Evolutionary conservation across 2,888 invertebrate genomes (phyloP), one percentile per base, ranked within the genome.

Genomic region (Mythimna lalbum): DNA sequence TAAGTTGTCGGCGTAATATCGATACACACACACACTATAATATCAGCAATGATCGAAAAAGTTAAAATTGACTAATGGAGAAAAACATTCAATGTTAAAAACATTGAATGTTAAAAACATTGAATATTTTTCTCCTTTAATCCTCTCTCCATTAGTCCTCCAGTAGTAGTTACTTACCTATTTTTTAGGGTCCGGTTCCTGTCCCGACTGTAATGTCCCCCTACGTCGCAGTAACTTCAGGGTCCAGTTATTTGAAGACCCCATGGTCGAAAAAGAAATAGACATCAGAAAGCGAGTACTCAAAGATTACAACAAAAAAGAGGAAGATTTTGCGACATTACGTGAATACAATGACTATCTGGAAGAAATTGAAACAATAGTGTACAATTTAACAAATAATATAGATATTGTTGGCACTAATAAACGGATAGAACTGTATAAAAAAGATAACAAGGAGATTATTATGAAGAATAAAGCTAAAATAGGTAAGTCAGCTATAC

Each of bases 211-310:
- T 93, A 97, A 97, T 89, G 98, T 98, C 23, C 98, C 98, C 0
- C 94, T 99, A 31, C 96, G 99, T 2, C 96, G 99, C 84, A 98
- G 97, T 87, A 99, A 99, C 90, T 99, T 98, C 90, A 97, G 99
- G 65, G 97, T 99, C 7, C 99, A 99, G 90, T 95, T 99, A 23
- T 99, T 99, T 90, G 99, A 99, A 96, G 99, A 99, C 95, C 97
- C 99, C 0, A 97, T 97, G 95, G 98, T 99, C 0, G 99, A 99
- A 93, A 99, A 99, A 91, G 99, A 99, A 96, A 98, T 99, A 12
- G 99, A 99, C 89, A 99, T 99, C 77, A 96, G 99, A 43, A 98
- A 98, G 90, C 96, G 98, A 83, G 97, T 99, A 31, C 94, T 99
- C 17, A 97, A 97, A 83, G 99, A 99, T 92, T 99, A 98, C 89